Evolutionary conservation across 2,888 invertebrate species (phyloP).

Genomic region (Endotricha flammealis): DNA sequence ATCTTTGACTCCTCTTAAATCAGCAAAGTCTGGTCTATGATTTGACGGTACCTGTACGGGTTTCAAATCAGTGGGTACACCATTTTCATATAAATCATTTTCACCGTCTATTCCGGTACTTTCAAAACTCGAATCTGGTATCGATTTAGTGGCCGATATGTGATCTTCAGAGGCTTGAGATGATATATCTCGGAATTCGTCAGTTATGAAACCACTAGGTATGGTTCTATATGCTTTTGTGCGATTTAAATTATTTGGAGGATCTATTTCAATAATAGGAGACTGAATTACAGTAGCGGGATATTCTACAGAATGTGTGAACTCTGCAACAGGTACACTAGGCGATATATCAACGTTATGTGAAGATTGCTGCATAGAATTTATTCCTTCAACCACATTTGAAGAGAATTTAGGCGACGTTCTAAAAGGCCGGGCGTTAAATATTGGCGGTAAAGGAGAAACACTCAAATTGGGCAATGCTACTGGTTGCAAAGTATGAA

Average conservation of each 20-base stretch:
- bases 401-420: slow-evolving; percentile 38
- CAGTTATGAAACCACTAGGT: slow-evolving; percentile 52
- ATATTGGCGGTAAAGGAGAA: slow-evolving; percentile 80
- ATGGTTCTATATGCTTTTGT: slow-evolving; percentile 63
- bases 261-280: slow-evolving; percentile 80
- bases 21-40: slow-evolving; percentile 55
- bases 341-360: slow-evolving; percentile 76
- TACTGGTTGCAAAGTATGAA: slow-evolving; percentile 75
- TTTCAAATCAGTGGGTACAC: slow-evolving; percentile 44
- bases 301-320: slow-evolving; percentile 83
- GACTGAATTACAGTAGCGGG: slow-evolving; percentile 85
- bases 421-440: slow-evolving; percentile 79
- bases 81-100: slow-evolving; percentile 54
- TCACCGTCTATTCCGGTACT: slow-evolving; percentile 54
- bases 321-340: slow-evolving; percentile 83
- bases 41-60: slow-evolving; percentile 39
- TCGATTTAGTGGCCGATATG: slow-evolving; percentile 58
- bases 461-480: slow-evolving; percentile 82
- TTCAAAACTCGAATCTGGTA: slow-evolving; percentile 63
- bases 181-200: slow-evolving; percentile 69
- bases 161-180: slow-evolving; percentile 73
- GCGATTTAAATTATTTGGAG: slow-evolving; percentile 44
- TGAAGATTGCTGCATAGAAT: slow-evolving; percentile 42
- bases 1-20: slow-evolving; percentile 62
- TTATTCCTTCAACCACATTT: slow-evolving; percentile 46